Conservation (phyloP, 2,888 invertebrate genomes). For the Odontothrips loti region DNA sequence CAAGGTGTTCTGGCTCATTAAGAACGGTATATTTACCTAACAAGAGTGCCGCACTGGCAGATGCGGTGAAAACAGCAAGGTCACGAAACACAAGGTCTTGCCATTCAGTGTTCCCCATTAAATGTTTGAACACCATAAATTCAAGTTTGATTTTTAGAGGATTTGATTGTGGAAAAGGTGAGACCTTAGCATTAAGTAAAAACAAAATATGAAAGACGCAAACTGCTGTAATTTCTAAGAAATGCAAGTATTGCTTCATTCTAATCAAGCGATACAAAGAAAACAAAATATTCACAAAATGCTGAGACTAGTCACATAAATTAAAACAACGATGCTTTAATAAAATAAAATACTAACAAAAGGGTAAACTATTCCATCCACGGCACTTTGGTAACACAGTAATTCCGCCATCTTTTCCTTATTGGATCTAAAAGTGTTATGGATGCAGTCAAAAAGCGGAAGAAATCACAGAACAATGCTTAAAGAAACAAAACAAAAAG, state of each 20-base stretch:
- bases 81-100: too few species aligned
- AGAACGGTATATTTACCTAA: too few species aligned
- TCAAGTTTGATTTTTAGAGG: too few species aligned
- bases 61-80: too few species aligned
- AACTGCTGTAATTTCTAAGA: neutral
- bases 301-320: conserved; percentile 14
- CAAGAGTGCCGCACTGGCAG: too few species aligned
- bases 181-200: neutral
- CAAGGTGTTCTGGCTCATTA: too few species aligned
- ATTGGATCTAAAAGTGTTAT: neutral
- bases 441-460: neutral
- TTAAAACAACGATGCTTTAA: conserved; percentile 15
- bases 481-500: neutral
- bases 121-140: too few species aligned
- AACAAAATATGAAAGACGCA: too few species aligned
- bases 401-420: neutral
- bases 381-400: conserved; percentile 7
- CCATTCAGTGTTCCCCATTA: too few species aligned
- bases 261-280: neutral
- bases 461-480: conserved; percentile 6
- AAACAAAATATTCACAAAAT: neutral
- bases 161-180: neutral
- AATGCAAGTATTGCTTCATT: neutral
- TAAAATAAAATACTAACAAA: conserved; percentile 13
- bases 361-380: conserved; percentile 6